Conservation (phyloP, 2,113 vertebrate genomes). For the Pyrgilauda ruficollis region DNA sequence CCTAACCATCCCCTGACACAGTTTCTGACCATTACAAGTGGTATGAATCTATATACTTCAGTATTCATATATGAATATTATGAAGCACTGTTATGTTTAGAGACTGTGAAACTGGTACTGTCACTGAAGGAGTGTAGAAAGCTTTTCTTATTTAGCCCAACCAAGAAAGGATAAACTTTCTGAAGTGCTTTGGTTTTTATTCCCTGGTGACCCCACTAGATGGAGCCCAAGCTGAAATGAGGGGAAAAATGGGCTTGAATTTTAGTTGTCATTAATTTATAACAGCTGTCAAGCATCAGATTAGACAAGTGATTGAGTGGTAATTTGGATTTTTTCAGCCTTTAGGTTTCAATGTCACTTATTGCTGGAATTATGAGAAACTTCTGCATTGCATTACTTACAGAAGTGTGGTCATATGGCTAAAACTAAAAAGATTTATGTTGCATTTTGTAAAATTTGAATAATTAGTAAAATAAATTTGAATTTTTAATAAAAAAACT, state of each 20-base stretch:
- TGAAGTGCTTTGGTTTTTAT: neutral
- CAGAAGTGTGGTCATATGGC: neutral
- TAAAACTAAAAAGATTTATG: neutral
- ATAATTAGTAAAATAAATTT: neutral
- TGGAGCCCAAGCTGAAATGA: neutral
- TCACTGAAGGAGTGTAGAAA: neutral
- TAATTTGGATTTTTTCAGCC: neutral
- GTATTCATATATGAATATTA: neutral
- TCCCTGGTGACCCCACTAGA: constrained; percentile 23
- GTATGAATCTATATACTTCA: neutral
- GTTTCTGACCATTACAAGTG: neutral
- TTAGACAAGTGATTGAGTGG: neutral
- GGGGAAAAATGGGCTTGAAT: neutral
- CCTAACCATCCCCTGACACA: neutral
- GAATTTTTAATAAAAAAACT: neutral
- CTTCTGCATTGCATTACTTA: neutral
- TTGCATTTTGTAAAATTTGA: neutral
- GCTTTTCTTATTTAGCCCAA: neutral
- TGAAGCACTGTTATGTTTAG: neutral
- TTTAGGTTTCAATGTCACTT: neutral
- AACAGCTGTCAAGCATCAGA: neutral
- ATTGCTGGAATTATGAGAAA: neutral
- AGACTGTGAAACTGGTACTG: neutral
- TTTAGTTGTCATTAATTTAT: neutral
- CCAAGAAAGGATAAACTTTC: neutral